Evolutionary conservation across 2,888 invertebrate species (phyloP), one percentile per base, ranked within the genome.

Genomic region (Bedellia somnulentella): DNA sequence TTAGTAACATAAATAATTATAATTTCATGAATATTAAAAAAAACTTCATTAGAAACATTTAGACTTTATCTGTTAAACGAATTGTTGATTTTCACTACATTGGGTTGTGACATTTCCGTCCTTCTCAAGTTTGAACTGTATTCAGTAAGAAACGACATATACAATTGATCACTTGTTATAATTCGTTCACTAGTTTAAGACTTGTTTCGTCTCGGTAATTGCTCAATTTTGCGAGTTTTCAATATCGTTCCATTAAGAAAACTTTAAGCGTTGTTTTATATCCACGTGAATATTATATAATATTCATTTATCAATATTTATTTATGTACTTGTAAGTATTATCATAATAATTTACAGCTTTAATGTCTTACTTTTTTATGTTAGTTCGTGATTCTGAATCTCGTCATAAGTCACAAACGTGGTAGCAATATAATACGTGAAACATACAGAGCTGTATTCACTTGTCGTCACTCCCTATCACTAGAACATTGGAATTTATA

Each of bases 371-470:
- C 68, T 73, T 70, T 70, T 66, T 66, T 67, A 68, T 68, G 57
- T 71, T 73, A 73, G 71, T 61, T 67, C 73, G 73, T 73, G 73
- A 71, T 75, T 73, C 67, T 64, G 73, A 73, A 73, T 75, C 75
- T 73, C 71, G 73, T 73, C 68, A 67, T 71, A 71, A 70, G 73
- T 75, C 73, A 73, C 75, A 75, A 73, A 63, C 47, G 63, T 68
- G 67, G 71, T 71, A 75, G 73, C 67, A 68, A 70, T 71, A 66
- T n/a, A 57, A 57, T 56, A 57, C 53, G 57, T 62, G 56, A 54
- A 58, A 47, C 64, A 60, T 63, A n/a, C n/a, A n/a, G n/a, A n/a
- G n/a, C n/a, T n/a, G n/a, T n/a, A n/a, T n/a, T n/a, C n/a, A n/a
- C n/a, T n/a, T n/a, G n/a, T n/a, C n/a, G n/a, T n/a, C n/a, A n/a